Percentiles rank a stretch among this genome's conserved stretches.
Conservation (phyloP, 2,888 invertebrate species). For the Pristionchus entomophagus region DNA sequence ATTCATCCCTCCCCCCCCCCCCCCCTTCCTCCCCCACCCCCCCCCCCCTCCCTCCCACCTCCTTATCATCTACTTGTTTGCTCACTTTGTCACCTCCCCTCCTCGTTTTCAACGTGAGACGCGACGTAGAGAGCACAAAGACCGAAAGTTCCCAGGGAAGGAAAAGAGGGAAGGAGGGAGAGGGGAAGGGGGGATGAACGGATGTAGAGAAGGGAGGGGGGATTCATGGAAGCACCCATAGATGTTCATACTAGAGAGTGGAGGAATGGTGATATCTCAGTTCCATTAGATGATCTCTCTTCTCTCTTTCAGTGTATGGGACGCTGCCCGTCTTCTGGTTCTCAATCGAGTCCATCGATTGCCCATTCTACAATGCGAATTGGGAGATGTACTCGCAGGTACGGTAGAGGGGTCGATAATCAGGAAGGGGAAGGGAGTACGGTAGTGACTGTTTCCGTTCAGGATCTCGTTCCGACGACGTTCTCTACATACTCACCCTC, state of each 20-base stretch:
- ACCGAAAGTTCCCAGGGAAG: neutral
- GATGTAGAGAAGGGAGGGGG: neutral
- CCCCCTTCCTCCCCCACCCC: neutral
- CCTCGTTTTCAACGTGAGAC: conserved; percentile 14
- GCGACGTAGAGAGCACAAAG: conserved; percentile 27
- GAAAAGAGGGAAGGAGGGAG: conserved; percentile 11
- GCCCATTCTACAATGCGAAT: conserved; percentile 62
- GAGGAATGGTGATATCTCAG: neutral
- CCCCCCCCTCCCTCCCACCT: neutral
- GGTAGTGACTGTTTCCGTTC: too few species aligned
- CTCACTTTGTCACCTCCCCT: neutral
- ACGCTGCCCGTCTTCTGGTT: conserved; percentile 70
- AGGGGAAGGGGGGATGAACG: neutral
- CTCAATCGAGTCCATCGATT: conserved; percentile 72
- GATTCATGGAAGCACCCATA: neutral
- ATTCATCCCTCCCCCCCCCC: neutral
- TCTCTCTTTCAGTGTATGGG: conserved; percentile 68
- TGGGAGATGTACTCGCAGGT: conserved; percentile 42
- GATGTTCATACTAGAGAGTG: neutral
- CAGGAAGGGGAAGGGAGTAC: too few species aligned
- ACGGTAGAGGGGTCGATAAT: too few species aligned
- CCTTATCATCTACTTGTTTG: conserved; percentile 41
- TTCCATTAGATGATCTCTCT: neutral
- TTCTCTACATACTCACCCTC: conserved; percentile 67
- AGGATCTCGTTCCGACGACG: conserved; percentile 67